Conservation (phyloP, 2,113 vertebrate species). For the Numida meleagris region DNA sequence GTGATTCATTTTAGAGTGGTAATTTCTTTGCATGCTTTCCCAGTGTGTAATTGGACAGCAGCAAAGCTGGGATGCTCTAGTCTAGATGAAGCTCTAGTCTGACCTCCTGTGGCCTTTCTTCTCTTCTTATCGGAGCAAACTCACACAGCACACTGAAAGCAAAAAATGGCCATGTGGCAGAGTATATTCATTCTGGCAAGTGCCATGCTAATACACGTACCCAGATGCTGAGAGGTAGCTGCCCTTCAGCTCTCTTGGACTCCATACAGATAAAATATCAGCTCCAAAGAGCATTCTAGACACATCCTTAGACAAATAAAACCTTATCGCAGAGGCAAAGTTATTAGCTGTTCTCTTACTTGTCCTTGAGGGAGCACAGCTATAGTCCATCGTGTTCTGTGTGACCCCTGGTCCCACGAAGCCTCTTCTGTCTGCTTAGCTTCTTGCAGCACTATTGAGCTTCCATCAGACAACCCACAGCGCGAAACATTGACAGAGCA, state of each 20-base stretch:
- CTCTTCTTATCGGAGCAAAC: neutral
- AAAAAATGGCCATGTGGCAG: neutral
- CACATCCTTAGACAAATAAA: neutral
- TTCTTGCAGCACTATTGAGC: neutral
- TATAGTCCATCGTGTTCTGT: neutral
- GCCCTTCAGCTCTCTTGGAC: neutral
- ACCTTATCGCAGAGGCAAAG: neutral
- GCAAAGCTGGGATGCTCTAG: fast-evolving
- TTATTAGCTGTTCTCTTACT: neutral
- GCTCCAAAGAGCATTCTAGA: neutral
- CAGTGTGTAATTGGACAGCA: neutral
- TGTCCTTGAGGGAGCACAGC: neutral
- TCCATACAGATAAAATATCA: neutral
- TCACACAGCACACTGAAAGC: neutral
- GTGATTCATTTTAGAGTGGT: neutral
- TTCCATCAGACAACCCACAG: neutral
- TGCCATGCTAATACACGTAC: neutral
- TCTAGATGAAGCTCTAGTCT: neutral
- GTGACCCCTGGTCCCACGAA: neutral
- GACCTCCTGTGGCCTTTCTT: neutral
- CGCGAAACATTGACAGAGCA: fast-evolving
- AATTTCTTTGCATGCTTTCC: neutral
- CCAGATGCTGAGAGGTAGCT: neutral
- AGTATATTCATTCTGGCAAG: neutral
- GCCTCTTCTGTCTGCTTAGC: neutral